phyloP scores from a whole-genome alignment of 2,888 invertebrate species.

The Mamestra brassicae region DNA sequence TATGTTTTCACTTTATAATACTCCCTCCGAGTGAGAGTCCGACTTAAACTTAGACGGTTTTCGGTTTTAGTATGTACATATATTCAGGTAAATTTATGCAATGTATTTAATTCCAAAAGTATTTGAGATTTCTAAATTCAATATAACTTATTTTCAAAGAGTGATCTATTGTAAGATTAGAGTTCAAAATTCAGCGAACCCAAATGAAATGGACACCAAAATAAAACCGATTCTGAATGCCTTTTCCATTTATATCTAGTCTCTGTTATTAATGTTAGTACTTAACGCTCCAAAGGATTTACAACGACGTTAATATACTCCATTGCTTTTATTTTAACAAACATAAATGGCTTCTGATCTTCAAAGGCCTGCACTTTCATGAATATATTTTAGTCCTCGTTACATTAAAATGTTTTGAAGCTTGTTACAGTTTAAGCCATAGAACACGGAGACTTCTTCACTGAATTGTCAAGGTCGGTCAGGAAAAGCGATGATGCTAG shows the following conservation, averaged over 20 bases:
- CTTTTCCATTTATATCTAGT: constrained; percentile 29
- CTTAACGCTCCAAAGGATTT: constrained; percentile 18
- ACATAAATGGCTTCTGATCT: constrained; percentile 19
- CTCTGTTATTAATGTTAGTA: constrained; percentile 20
- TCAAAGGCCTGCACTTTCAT: constrained; percentile 45
- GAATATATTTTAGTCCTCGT: constrained; percentile 32
- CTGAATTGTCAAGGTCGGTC: too few species aligned
- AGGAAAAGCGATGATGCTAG: too few species aligned
- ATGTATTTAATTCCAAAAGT: too few species aligned
- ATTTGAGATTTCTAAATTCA: too few species aligned
- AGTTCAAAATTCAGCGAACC: neutral
- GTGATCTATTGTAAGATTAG: neutral
- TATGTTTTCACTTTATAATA: too few species aligned
- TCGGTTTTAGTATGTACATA: too few species aligned
- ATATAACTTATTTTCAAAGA: neutral
- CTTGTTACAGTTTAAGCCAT: constrained; percentile 1
- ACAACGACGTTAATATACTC: constrained; percentile 2
- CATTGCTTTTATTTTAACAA: constrained; percentile 22
- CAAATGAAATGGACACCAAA: constrained; percentile 17
- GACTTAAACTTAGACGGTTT: too few species aligned
- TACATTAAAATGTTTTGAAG: constrained; percentile 17
- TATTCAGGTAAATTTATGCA: too few species aligned
- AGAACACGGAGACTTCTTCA: too few species aligned
- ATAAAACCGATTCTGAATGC: constrained; percentile 14
- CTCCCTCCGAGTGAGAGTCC: too few species aligned